These are phyloP conservation scores for Orgyia antiqua DNA, from an alignment of 2,888 invertebrate species.

Conservation along the genomic window DNA sequence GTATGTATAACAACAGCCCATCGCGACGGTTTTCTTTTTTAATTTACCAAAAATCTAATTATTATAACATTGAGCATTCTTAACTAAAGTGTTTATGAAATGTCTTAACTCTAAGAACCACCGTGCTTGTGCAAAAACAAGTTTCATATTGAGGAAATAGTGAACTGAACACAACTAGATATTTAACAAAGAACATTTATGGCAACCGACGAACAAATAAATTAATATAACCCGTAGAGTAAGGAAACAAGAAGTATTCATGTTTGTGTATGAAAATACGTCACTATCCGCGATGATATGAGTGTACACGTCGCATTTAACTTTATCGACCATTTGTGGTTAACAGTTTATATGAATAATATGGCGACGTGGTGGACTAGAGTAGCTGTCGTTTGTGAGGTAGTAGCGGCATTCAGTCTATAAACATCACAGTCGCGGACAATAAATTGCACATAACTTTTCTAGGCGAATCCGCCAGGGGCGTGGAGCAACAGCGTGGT, in stretches of 20 bases:
- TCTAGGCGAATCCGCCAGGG: conserved; percentile 53
- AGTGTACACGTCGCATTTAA: conserved; percentile 39
- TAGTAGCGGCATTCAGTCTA: conserved; percentile 81
- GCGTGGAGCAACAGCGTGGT: conserved; percentile 40
- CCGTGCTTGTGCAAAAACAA: conserved; percentile 58
- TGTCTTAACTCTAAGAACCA: conserved; percentile 53
- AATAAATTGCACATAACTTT: conserved; percentile 75
- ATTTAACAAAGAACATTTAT: conserved; percentile 66
- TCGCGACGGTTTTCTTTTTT: conserved; percentile 37
- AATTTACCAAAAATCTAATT: conserved; percentile 39
- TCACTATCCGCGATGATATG: conserved; percentile 56
- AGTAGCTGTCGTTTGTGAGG: conserved; percentile 74
- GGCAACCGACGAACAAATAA: conserved; percentile 62
- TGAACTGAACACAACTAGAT: conserved; percentile 58
- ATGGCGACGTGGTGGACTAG: conserved; percentile 68
- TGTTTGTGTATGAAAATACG: conserved; percentile 44
- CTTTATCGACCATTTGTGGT: conserved; percentile 14
- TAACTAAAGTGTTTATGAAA: conserved; percentile 51
- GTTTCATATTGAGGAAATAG: conserved; percentile 42
- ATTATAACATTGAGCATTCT: conserved; percentile 70
- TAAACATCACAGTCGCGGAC: conserved; percentile 83
- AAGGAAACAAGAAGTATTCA: conserved; percentile 38
- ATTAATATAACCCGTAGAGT: conserved; percentile 60
- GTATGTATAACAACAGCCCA: conserved; percentile 49
- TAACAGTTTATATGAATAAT: conserved; percentile 14